Evolutionary conservation across 1,140 invertebrate species (phyloP).

Genomic region (Drosophila serrata): DNA sequence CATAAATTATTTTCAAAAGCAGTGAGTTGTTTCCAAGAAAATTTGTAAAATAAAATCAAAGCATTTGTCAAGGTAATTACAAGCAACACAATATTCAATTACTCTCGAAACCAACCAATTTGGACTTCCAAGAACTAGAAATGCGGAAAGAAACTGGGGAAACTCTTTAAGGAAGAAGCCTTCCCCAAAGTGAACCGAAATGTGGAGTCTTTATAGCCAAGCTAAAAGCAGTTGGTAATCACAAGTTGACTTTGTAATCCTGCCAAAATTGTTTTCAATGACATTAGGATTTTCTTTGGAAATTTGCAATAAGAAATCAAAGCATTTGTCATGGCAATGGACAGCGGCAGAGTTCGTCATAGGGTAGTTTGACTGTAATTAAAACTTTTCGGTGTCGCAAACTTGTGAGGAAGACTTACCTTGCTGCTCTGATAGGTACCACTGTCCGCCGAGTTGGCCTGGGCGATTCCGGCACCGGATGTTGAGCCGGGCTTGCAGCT

Average conservation of each 20-base stretch:
- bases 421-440: slow-evolving; percentile 82
- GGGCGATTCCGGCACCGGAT: slow-evolving; percentile 43
- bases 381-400: slow-evolving; percentile 51
- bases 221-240: no score
- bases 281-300: slow-evolving; percentile 27
- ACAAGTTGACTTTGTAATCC: slow-evolving; percentile 38
- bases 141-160: not conserved
- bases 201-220: no score
- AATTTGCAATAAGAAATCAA: slow-evolving; percentile 46
- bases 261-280: slow-evolving; percentile 26
- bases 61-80: slow-evolving; percentile 18
- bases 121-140: slow-evolving; percentile 2
- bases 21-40: not conserved
- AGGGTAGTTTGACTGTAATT: slow-evolving; percentile 58
- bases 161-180: not conserved
- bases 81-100: slow-evolving; percentile 22
- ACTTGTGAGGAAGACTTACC: slow-evolving; percentile 72
- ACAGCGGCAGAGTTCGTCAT: slow-evolving; percentile 43
- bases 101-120: slow-evolving; percentile 12
- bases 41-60: slow-evolving; percentile 3
- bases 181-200: not conserved
- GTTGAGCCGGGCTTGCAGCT: slow-evolving; percentile 80
- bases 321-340: slow-evolving; percentile 48
- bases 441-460: slow-evolving; percentile 67
- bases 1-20: slow-evolving; percentile 3